phyloP scores from a whole-genome alignment of 35 echinoderm and acorn worm genomes.

The Acanthaster planci region DNA sequence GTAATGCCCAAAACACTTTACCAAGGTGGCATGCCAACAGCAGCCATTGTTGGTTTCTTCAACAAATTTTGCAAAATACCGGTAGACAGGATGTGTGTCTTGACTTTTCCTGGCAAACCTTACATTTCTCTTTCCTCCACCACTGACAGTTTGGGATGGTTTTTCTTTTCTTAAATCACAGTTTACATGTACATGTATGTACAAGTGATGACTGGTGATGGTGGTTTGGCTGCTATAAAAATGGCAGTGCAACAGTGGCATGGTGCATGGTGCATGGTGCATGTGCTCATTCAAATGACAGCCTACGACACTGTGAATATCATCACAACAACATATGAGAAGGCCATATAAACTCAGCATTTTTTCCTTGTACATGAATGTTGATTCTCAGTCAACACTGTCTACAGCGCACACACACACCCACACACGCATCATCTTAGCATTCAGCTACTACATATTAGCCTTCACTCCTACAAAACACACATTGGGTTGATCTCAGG shows the following conservation, averaged over 20 bases:
- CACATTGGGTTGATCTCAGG: too few species aligned
- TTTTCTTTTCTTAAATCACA: not conserved
- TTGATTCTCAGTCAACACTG: too few species aligned
- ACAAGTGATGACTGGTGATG: slow-evolving; percentile 10
- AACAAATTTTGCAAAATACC: too few species aligned
- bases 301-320: not conserved
- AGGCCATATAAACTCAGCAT: too few species aligned
- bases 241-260: slow-evolving; percentile 18
- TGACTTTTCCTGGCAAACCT: too few species aligned
- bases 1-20: slow-evolving; percentile 5
- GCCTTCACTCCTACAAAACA: too few species aligned
- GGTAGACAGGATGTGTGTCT: too few species aligned
- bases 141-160: slow-evolving; percentile 4
- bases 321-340: too few species aligned
- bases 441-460: too few species aligned
- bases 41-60: not conserved
- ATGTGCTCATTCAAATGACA: slow-evolving; percentile 28
- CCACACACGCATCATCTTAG: too few species aligned
- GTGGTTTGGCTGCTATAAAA: not conserved
- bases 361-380: too few species aligned
- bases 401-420: too few species aligned
- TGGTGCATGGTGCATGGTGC: slow-evolving; percentile 9
- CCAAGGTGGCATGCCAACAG: slow-evolving; percentile 18
- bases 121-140: not conserved
- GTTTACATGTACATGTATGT: not conserved